Evolutionary conservation across 1,140 invertebrate species (phyloP), one percentile per base, ranked within the genome.

Genomic region (Leguminivora glycinivorella): DNA sequence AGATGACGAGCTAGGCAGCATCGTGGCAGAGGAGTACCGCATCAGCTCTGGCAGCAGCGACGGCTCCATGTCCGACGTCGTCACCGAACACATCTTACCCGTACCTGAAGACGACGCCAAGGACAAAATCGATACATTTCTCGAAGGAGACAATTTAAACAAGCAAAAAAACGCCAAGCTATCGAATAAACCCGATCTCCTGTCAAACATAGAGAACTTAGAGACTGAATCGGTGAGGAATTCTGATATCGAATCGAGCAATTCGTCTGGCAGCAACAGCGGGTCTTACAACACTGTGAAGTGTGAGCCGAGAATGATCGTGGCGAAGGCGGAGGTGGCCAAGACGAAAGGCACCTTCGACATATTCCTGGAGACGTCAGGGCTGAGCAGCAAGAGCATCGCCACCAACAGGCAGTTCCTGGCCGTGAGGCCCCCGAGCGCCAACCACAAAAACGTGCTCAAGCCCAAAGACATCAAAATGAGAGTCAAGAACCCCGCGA

Each of bases 341-440:
- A 89, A 84, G 75, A 80, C 74, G 38, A 87, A 87, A 63, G 83
- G 88, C 31, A 81, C 94, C 29, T 95, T 95, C 72, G 95, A 96
- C 84, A 94, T 95, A 80, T 96, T 96, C 77, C 86, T 96, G 19
- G 96, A 96, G 82, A 94, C 94, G 24, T 96, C 95, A 70, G 96
- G 96, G 63, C 93, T 96, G 47, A 96, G 95, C 89, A 95, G 95
- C 72, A 96, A 96, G 85, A 96, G 95, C 5, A 95, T 96, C 75
- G 92, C 96, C 72, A 95, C 95, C 0, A 94, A 93, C 56, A 93
- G 95, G 73, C 82, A 78, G 67, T 89, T 87, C 67, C 38, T 88
- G 17, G 83, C 82, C 38, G 66, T 84, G 74, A 84, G 92, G 73
- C 92, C 92, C 17, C 90, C 95, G 40, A 93, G 95, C 70, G 95